These are phyloP conservation scores for Erythrocercus mccallii DNA, from an alignment of 2,113 vertebrate species.

Conservation along the genomic window DNA sequence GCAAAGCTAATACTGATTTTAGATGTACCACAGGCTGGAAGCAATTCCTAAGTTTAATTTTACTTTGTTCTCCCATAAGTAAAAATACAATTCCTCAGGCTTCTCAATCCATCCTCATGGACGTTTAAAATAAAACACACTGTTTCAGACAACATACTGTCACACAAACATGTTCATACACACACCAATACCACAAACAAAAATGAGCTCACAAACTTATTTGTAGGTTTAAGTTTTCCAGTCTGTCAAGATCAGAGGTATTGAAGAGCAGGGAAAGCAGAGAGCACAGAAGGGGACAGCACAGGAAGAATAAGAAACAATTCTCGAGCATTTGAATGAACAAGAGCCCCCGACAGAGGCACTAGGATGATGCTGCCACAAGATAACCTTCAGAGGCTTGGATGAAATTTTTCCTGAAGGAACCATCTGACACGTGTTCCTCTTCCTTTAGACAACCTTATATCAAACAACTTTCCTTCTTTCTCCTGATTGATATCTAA, in stretches of 20 bases:
- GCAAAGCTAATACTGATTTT: neutral
- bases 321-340: neutral
- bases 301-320: conserved; percentile 25
- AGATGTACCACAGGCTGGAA: neutral
- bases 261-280: neutral
- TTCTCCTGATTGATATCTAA: neutral
- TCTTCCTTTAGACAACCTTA: neutral
- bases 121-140: neutral
- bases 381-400: neutral
- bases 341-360: neutral
- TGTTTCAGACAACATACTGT: neutral
- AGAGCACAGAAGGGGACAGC: neutral
- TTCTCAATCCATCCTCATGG: neutral
- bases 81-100: neutral
- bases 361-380: conserved; percentile 16
- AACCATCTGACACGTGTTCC: neutral
- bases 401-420: neutral
- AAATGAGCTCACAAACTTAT: neutral
- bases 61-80: neutral
- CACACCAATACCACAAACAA: neutral
- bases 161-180: neutral
- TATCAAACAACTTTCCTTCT: neutral
- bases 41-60: neutral
- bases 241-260: neutral
- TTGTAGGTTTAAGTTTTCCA: neutral